These are phyloP conservation scores for Sebastes elongatus DNA, from an alignment of 2,797 vertebrate species.

Conservation along the genomic window DNA sequence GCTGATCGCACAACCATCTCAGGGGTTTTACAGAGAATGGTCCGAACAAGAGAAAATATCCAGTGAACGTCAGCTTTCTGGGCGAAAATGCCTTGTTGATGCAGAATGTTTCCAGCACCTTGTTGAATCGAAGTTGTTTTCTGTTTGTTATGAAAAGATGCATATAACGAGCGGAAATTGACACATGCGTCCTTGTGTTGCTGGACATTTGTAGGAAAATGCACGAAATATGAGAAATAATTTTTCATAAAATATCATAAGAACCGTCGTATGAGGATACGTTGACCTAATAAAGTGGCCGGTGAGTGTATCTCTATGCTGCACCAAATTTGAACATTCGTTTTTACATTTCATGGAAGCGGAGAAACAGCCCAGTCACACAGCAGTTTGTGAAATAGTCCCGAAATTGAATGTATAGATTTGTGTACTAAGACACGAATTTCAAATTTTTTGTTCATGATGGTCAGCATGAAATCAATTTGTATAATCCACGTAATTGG, in stretches of 20 bases:
- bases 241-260: accelerated
- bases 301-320: not conserved
- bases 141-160: too few species aligned
- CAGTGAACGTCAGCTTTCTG: not conserved
- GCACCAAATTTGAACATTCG: not conserved
- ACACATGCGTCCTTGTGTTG: too few species aligned
- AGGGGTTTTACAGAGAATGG: not conserved
- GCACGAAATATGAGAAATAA: too few species aligned
- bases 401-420: too few species aligned
- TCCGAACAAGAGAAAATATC: not conserved
- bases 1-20: not conserved
- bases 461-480: too few species aligned
- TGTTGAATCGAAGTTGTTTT: not conserved
- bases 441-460: too few species aligned
- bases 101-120: not conserved
- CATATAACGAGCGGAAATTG: too few species aligned
- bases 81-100: not conserved
- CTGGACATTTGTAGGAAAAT: too few species aligned
- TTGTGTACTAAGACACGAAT: too few species aligned
- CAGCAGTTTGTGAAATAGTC: too few species aligned
- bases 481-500: too few species aligned
- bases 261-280: too few species aligned
- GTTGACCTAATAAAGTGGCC: not conserved
- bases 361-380: accelerated
- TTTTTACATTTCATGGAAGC: not conserved